A percentile compares a stretch with the other conserved stretches of the same genome.
These are phyloP conservation scores for Hypomecis atomaria DNA, from an alignment of 2,888 invertebrate species.

Conservation along the genomic window DNA sequence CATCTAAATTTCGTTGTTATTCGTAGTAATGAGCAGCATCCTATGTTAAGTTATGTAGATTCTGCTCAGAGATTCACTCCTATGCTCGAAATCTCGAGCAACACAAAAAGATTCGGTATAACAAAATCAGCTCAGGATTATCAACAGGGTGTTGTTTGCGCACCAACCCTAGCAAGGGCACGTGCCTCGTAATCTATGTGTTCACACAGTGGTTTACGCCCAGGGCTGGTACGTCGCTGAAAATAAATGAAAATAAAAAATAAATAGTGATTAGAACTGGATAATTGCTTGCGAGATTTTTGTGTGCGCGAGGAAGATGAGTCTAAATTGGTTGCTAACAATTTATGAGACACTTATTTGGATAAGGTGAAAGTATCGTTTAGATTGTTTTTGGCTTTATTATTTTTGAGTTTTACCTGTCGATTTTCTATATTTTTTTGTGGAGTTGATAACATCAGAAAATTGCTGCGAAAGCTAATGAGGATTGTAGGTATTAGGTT, in stretches of 20 bases:
- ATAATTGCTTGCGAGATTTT: slow-evolving; percentile 6
- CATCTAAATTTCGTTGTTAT: no score
- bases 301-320: slow-evolving; percentile 5
- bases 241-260: no score
- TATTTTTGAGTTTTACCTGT: no score
- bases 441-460: no score
- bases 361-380: background rate
- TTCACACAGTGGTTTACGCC: slow-evolving; percentile 37
- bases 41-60: no score
- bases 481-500: no score
- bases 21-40: no score
- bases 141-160: slow-evolving; percentile 23
- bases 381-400: no score
- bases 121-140: slow-evolving; percentile 28
- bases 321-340: background rate
- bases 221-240: slow-evolving; percentile 25
- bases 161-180: slow-evolving; percentile 20
- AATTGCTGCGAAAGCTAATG: no score
- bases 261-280: slow-evolving; percentile 21
- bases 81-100: slow-evolving; percentile 1
- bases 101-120: slow-evolving; percentile 14
- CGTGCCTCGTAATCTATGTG: slow-evolving; percentile 37
- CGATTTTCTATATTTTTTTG: no score
- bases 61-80: background rate
- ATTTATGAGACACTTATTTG: background rate